Evolutionary conservation across 2,113 vertebrate species (phyloP).

Genomic region (Lycocorax pyrrhopterus): DNA sequence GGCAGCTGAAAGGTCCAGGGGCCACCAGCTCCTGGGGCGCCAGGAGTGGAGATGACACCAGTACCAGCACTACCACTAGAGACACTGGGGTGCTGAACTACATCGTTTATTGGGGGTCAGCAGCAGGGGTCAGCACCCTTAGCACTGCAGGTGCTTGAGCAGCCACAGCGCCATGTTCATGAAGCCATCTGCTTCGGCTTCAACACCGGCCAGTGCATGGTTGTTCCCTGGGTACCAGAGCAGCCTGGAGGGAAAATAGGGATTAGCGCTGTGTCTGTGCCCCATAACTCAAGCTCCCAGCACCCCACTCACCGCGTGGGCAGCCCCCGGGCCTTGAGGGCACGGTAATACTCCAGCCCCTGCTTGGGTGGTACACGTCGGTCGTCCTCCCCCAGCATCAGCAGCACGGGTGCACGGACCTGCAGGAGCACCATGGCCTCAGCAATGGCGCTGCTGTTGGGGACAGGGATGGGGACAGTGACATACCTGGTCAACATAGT

Average conservation of each 20-base stretch:
- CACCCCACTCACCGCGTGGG: slow-evolving; percentile 81
- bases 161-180: slow-evolving; percentile 91
- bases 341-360: slow-evolving; percentile 90
- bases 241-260: slow-evolving; percentile 71
- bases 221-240: slow-evolving; percentile 89
- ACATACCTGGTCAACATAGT: slow-evolving; percentile 74
- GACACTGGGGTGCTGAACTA: background rate
- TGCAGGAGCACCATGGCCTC: slow-evolving; percentile 2
- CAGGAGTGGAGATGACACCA: accelerated
- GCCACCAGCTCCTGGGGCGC: background rate
- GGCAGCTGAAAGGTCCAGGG: accelerated
- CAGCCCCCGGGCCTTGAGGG: slow-evolving; percentile 81
- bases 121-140: background rate
- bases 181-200: slow-evolving; percentile 91
- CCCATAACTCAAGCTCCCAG: background rate
- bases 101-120: background rate
- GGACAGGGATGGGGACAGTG: background rate
- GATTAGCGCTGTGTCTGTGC: background rate
- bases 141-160: slow-evolving; percentile 76
- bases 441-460: background rate
- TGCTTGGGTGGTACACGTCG: slow-evolving; percentile 88
- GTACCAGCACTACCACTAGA: background rate
- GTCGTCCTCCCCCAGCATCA: slow-evolving; percentile 89
- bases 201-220: slow-evolving; percentile 85
- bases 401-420: slow-evolving; percentile 87